A percentile compares a stretch with the other conserved stretches of the same genome.
Conservation (phyloP, 2,113 vertebrate genomes). For the Chauna torquata region DNA sequence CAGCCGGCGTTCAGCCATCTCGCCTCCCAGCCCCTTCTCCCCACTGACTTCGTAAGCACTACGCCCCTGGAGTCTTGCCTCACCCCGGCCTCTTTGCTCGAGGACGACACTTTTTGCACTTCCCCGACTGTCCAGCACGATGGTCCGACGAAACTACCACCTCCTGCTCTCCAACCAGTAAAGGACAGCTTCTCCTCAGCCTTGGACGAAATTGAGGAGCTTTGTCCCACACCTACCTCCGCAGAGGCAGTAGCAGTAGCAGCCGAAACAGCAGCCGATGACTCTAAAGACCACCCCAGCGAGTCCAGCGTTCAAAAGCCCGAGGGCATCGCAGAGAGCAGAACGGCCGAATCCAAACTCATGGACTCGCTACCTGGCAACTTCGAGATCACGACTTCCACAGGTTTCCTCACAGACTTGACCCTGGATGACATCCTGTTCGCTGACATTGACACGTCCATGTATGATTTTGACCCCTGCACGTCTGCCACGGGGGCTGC, state of each 20-base stretch:
- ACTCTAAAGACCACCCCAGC: slow-evolving; percentile 76
- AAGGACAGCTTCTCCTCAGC: slow-evolving; percentile 88
- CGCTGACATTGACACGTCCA: slow-evolving; percentile 98
- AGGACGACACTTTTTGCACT: slow-evolving; percentile 90
- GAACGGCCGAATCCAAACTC: slow-evolving; percentile 80
- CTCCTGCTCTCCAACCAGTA: slow-evolving; percentile 71
- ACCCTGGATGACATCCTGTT: slow-evolving; percentile 98
- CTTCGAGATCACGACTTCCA: slow-evolving; percentile 89
- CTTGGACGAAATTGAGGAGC: slow-evolving; percentile 92
- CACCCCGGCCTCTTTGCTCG: slow-evolving; percentile 93
- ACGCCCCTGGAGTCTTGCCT: slow-evolving; percentile 88
- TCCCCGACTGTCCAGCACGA: slow-evolving; percentile 75
- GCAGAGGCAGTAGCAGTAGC: slow-evolving; percentile 62
- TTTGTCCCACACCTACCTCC: slow-evolving; percentile 92
- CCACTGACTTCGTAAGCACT: slow-evolving; percentile 72
- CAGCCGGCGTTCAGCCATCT: slow-evolving; percentile 83
- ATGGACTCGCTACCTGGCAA: slow-evolving; percentile 85
- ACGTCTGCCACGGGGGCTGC: slow-evolving; percentile 81
- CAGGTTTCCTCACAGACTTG: slow-evolving; percentile 96
- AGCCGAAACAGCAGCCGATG: slow-evolving; percentile 33
- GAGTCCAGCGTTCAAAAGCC: slow-evolving; percentile 74
- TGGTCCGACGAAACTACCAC: slow-evolving; percentile 69
- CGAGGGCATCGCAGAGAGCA: slow-evolving; percentile 80
- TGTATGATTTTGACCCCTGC: slow-evolving; percentile 99
- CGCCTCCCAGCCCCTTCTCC: slow-evolving; percentile 63